phyloP scores from a whole-genome alignment of 2,797 vertebrate genomes.

The Pangasius sanitwongsei region DNA sequence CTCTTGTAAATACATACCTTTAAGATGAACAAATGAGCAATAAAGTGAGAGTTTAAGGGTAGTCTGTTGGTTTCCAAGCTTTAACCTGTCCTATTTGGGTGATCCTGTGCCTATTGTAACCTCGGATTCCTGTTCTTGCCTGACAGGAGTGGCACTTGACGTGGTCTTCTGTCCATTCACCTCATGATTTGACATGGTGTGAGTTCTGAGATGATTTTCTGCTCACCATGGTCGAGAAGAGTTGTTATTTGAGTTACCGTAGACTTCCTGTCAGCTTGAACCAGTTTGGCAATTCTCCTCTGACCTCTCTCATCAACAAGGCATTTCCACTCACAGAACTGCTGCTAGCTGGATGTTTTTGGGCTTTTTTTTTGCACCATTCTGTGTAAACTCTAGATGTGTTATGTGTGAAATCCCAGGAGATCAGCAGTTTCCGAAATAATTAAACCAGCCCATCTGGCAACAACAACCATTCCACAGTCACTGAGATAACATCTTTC shows the following conservation, averaged over 20 bases:
- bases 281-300: background rate
- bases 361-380: background rate
- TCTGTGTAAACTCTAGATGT: background rate
- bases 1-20: background rate
- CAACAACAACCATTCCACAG: background rate
- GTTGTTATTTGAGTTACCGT: background rate
- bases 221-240: too few relatives aligned
- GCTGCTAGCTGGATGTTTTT: too few relatives aligned
- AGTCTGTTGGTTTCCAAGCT: background rate
- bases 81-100: background rate
- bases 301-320: background rate
- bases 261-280: background rate
- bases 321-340: background rate
- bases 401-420: background rate
- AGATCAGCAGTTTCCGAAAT: background rate
- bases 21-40: background rate
- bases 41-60: background rate
- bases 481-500: background rate
- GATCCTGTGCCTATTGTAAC: background rate
- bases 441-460: conserved; percentile 1
- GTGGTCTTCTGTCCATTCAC: background rate
- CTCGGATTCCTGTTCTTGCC: background rate
- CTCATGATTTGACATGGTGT: background rate
- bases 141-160: background rate
- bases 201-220: background rate